Evolutionary conservation across 2,888 invertebrate genomes (phyloP).

Genomic region (Erebia ligea): DNA sequence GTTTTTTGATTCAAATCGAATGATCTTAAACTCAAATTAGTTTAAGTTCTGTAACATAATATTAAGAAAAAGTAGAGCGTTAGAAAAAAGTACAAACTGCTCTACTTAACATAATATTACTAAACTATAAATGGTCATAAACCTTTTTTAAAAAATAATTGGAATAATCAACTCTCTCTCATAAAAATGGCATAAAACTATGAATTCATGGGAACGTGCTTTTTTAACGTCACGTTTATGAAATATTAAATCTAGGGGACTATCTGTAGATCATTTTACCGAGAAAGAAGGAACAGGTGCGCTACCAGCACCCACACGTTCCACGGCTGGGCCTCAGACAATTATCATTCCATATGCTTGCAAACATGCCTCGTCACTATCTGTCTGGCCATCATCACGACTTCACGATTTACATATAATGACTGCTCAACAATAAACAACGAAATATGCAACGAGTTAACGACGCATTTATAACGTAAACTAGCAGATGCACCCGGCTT

Average conservation of each 20-base stretch:
- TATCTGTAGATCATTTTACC: slow-evolving; percentile 62
- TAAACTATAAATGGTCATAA: slow-evolving; percentile 4
- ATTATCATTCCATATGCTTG: slow-evolving; percentile 78
- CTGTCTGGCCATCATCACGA: slow-evolving; percentile 79
- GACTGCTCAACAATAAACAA: slow-evolving; percentile 80
- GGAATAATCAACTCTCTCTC: slow-evolving; percentile 13
- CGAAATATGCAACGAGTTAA: slow-evolving; percentile 60
- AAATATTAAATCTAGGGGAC: slow-evolving; percentile 73
- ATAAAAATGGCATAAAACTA: slow-evolving; percentile 38
- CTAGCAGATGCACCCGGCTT: slow-evolving; percentile 14
- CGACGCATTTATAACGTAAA: slow-evolving; percentile 59
- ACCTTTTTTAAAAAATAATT: not conserved
- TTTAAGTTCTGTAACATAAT: no score
- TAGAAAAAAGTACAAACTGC: no score
- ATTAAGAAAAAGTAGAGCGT: no score
- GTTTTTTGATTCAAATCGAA: no score
- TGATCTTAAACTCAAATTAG: no score
- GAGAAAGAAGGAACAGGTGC: slow-evolving; percentile 69
- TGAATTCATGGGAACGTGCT: slow-evolving; percentile 65
- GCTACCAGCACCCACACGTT: slow-evolving; percentile 57
- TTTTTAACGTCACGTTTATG: slow-evolving; percentile 76
- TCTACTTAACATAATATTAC: not conserved
- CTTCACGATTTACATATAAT: slow-evolving; percentile 81
- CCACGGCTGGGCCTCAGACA: slow-evolving; percentile 62
- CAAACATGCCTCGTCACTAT: slow-evolving; percentile 81